Percentiles rank a stretch among this genome's conserved stretches.
Evolutionary conservation across 30 jellyfish, hydroid and myxozoan species (phyloP).

Genomic region (Hydra vulgaris): DNA sequence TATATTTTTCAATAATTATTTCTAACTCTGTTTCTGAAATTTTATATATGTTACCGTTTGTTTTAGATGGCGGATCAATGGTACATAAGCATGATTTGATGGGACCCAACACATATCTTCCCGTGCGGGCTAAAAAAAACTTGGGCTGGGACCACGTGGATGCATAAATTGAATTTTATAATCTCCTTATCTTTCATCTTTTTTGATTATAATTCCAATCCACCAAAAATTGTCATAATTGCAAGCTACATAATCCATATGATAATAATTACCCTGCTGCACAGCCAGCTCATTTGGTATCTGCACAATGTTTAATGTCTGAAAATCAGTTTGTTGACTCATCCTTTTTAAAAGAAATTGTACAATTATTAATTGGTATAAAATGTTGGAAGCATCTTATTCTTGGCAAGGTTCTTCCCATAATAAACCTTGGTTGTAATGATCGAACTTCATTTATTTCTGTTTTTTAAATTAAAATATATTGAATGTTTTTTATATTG

Average conservation of each 20-base stretch:
- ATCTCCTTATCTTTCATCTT: conserved; percentile 6
- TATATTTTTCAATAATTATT: background rate
- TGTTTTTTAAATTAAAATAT: background rate
- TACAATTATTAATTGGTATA: background rate
- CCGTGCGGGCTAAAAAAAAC: background rate
- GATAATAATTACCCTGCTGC: background rate
- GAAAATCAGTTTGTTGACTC: background rate
- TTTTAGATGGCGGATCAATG: background rate
- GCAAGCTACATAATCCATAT: conserved; percentile 5
- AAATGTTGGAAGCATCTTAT: conserved; percentile 2
- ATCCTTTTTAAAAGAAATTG: conserved; percentile 11
- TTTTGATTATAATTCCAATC: conserved; percentile 3
- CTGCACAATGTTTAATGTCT: conserved; percentile 4
- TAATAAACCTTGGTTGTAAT: conserved; percentile 10
- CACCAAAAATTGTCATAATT: background rate
- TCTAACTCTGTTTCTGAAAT: background rate
- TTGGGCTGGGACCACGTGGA: background rate
- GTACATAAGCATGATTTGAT: conserved; percentile 5
- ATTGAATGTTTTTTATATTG: conserved; percentile 4
- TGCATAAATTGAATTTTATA: conserved; percentile 1
- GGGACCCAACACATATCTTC: conserved; percentile 12
- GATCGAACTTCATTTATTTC: background rate
- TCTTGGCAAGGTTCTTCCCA: conserved; percentile 9
- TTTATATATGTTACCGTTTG: background rate
- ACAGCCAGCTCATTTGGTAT: conserved; percentile 10